Percentiles rank a stretch among this genome's conserved stretches.
Evolutionary conservation across 2,797 vertebrate species (phyloP).

Genomic region (Mus minutoides): DNA sequence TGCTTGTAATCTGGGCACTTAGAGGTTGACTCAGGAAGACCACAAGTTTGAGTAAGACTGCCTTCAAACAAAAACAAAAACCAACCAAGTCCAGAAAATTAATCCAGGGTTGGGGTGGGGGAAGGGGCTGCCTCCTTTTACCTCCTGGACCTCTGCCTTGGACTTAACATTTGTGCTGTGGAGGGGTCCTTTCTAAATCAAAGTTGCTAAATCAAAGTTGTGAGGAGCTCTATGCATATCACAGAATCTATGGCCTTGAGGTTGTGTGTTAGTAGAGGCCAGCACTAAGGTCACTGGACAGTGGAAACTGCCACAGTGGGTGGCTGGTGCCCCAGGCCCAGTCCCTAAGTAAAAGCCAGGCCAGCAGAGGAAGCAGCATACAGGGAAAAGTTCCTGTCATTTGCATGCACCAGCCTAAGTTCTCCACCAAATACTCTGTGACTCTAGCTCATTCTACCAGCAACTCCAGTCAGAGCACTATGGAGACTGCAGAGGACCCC

Average conservation of each 20-base stretch:
- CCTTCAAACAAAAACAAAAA: neutral
- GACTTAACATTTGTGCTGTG: neutral
- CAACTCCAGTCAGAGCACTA: neutral
- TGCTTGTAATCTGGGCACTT: neutral
- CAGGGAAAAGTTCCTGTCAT: neutral
- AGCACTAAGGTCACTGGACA: too few relatives aligned
- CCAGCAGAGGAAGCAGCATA: accelerated
- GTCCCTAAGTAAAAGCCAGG: neutral
- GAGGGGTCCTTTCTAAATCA: neutral
- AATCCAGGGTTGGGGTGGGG: neutral
- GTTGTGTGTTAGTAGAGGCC: neutral
- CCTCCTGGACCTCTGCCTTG: accelerated
- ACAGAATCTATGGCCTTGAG: neutral
- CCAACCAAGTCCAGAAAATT: neutral
- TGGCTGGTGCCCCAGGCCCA: neutral
- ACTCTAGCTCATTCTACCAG: neutral
- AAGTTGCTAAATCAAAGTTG: accelerated
- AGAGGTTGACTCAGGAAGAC: neutral
- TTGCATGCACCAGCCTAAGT: neutral
- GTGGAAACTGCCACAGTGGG: neutral
- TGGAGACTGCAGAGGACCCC: neutral
- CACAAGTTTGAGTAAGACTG: neutral
- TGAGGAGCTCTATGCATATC: accelerated
- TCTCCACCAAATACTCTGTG: neutral
- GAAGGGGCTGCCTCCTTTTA: neutral